These are phyloP conservation scores for Chrysodeixis includens DNA, from an alignment of 2,888 invertebrate genomes.

Conservation along the genomic window DNA sequence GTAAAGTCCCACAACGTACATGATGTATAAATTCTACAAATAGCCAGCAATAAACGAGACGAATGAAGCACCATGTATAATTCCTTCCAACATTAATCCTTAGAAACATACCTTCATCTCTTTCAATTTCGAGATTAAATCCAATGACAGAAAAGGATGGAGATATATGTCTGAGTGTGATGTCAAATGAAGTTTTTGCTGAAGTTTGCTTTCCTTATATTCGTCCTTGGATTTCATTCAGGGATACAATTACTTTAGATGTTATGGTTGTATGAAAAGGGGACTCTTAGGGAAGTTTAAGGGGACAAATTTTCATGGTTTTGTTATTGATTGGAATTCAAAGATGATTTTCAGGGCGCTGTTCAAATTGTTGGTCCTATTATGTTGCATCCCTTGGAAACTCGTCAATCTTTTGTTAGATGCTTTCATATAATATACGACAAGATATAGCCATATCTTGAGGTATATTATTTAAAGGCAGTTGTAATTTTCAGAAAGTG, in stretches of 20 bases:
- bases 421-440: no score
- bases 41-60: constrained; percentile 58
- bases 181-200: constrained; percentile 25
- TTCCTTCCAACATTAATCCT: constrained; percentile 49
- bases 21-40: constrained; percentile 49
- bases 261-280: not conserved
- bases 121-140: constrained; percentile 14
- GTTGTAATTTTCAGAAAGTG: no score
- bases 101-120: constrained; percentile 34
- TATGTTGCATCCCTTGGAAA: no score
- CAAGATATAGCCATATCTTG: no score
- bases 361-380: no score
- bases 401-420: no score
- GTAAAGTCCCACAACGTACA: constrained; percentile 35
- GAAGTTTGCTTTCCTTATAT: constrained; percentile 36
- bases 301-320: not conserved
- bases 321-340: not conserved
- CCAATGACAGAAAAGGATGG: constrained; percentile 15
- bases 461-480: no score
- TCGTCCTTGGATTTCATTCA: constrained; percentile 11
- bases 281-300: not conserved
- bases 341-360: not conserved
- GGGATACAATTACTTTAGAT: not conserved
- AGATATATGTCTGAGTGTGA: constrained; percentile 21
- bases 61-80: constrained; percentile 60